These are phyloP conservation scores for Lycodopsis pacificus DNA, from an alignment of 2,797 vertebrate genomes.

Conservation along the genomic window DNA sequence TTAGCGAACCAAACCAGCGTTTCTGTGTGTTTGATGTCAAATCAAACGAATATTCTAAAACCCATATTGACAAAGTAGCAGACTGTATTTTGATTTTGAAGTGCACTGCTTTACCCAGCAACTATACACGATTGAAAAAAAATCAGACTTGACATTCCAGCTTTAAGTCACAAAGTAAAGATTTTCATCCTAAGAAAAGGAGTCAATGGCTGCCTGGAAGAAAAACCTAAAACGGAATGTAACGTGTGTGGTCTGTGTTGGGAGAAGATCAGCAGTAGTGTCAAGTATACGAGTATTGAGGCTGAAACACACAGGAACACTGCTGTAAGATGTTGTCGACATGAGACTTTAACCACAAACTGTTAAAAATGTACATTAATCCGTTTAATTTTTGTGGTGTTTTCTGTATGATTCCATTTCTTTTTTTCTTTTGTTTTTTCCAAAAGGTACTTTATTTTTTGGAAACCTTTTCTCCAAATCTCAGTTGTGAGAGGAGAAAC, in stretches of 20 bases:
- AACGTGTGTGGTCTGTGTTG: background rate
- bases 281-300: background rate
- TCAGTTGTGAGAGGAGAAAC: constrained; percentile 20
- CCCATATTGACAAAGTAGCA: background rate
- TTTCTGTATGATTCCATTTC: constrained; percentile 33
- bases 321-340: constrained; percentile 23
- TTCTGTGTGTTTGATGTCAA: constrained; percentile 40
- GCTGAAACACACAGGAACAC: constrained; percentile 31
- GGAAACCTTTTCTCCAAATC: constrained; percentile 11
- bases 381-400: constrained; percentile 35
- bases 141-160: background rate
- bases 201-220: background rate
- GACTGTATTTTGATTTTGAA: background rate
- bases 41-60: background rate
- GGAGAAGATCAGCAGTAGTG: background rate
- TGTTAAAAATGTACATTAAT: constrained; percentile 16
- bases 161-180: background rate
- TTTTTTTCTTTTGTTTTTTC: background rate
- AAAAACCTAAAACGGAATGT: background rate
- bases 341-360: constrained; percentile 25
- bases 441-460: constrained; percentile 41
- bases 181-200: background rate
- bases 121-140: too few species aligned
- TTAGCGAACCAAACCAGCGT: constrained; percentile 29
- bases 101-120: background rate